These are phyloP conservation scores for Oxytorus armatus DNA, from an alignment of 2,888 invertebrate species.

Conservation along the genomic window DNA sequence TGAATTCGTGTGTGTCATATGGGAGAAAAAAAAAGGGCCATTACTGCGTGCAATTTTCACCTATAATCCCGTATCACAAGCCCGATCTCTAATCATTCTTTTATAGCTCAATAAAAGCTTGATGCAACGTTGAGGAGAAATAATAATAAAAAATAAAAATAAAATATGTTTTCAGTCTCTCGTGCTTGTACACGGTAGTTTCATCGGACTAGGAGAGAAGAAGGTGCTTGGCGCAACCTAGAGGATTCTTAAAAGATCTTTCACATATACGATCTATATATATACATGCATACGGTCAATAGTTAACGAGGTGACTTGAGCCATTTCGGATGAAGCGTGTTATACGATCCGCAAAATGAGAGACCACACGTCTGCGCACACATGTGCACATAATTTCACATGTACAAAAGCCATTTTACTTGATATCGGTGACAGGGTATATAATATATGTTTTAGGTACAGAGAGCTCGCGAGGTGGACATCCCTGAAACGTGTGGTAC, in stretches of 20 bases:
- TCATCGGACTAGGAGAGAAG: conserved; percentile 40
- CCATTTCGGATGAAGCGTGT: conserved; percentile 62
- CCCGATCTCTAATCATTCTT: conserved; percentile 52
- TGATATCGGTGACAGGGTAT: conserved; percentile 49
- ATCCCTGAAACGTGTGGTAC: conserved; percentile 34
- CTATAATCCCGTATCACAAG: conserved; percentile 3
- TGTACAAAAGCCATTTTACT: conserved; percentile 41
- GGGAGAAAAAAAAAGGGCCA: neutral
- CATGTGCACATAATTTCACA: conserved; percentile 18
- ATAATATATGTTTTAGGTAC: conserved; percentile 61
- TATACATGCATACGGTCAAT: conserved; percentile 60
- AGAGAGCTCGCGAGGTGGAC: conserved; percentile 28
- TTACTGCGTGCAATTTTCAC: neutral
- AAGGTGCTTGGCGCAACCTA: conserved; percentile 50
- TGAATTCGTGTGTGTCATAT: neutral
- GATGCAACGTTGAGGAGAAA: neutral
- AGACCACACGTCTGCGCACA: conserved; percentile 33
- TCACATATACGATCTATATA: conserved; percentile 1
- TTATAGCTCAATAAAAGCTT: conserved; percentile 42
- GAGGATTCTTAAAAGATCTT: conserved; percentile 59
- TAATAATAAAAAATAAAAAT: too few relatives aligned
- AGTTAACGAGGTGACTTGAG: conserved; percentile 57
- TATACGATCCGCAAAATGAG: conserved; percentile 72
- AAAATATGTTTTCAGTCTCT: conserved; percentile 22
- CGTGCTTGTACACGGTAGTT: conserved; percentile 1